phyloP scores from a whole-genome alignment of 1,140 invertebrate species.

The Drosophila paulistorum region DNA sequence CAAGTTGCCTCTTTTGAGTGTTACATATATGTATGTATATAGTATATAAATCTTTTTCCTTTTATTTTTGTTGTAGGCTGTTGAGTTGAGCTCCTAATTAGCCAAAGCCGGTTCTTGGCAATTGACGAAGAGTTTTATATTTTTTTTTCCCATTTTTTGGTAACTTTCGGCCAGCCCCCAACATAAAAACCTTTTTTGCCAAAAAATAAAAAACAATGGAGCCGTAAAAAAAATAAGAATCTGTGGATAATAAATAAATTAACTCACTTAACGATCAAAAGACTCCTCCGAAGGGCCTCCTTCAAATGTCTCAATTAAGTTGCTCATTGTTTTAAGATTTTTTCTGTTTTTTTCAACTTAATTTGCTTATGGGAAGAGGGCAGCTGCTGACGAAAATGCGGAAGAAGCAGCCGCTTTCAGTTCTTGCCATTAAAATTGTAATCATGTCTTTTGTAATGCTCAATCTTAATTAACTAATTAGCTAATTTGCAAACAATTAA shows the following conservation, averaged over 20 bases:
- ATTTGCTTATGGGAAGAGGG: conserved; percentile 72
- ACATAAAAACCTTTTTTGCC: conserved; percentile 2
- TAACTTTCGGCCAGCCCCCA: conserved; percentile 35
- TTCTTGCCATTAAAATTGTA: conserved; percentile 53
- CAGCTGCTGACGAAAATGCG: conserved; percentile 52
- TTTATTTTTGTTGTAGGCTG: conserved; percentile 9
- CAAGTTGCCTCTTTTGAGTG: conserved; percentile 48
- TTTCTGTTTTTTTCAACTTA: conserved; percentile 45
- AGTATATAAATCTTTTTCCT: conserved; percentile 30
- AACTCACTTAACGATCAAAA: conserved; percentile 78
- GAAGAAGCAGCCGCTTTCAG: conserved; percentile 45
- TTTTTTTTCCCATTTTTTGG: neutral
- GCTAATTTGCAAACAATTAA: conserved; percentile 80
- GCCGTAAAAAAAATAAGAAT: conserved; percentile 55
- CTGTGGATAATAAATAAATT: conserved; percentile 77
- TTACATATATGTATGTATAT: conserved; percentile 41
- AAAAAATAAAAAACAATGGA: conserved; percentile 53
- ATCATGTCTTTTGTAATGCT: conserved; percentile 48
- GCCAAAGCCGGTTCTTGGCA: conserved; percentile 53
- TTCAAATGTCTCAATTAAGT: conserved; percentile 72
- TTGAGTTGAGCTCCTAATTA: conserved; percentile 52
- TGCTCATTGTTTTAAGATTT: conserved; percentile 76
- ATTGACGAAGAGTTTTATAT: conserved; percentile 24
- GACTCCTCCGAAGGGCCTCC: conserved; percentile 33
- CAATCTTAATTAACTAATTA: conserved; percentile 73